Conservation (phyloP, 2,888 invertebrate genomes). For the Lumbricus terrestris region DNA sequence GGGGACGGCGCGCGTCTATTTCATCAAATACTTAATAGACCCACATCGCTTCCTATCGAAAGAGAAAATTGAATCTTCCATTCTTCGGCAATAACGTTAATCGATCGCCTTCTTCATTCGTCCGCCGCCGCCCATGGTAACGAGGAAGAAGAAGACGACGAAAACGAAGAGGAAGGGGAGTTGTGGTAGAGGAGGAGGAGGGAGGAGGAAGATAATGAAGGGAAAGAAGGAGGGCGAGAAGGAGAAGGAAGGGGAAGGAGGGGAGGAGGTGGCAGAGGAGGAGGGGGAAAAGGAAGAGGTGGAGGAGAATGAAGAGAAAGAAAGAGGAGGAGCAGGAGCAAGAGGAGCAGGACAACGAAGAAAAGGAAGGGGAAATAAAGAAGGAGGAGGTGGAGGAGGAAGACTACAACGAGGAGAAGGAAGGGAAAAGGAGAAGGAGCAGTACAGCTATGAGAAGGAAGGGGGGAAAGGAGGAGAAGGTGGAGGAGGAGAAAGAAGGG, state of each 20-base stretch:
- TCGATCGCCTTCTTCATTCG: not conserved
- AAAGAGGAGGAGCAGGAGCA: not conserved
- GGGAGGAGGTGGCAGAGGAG: not conserved
- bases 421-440: not conserved
- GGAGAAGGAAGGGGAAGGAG: not conserved
- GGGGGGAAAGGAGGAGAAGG: not conserved
- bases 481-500: not conserved
- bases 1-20: too few relatives aligned
- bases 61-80: slow-evolving; percentile 9
- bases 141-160: not conserved
- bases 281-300: not conserved
- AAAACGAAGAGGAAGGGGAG: not conserved
- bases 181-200: too few relatives aligned
- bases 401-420: not conserved
- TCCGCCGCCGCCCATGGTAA: not conserved
- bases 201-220: not conserved
- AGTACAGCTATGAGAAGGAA: too few relatives aligned
- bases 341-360: not conserved
- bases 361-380: not conserved
- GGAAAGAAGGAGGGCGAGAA: not conserved
- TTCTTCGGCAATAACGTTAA: not conserved
- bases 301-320: not conserved
- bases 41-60: not conserved
- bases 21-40: too few relatives aligned
- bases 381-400: not conserved